These are phyloP conservation scores for Xiphophorus birchmanni DNA, from an alignment of 2,797 vertebrate genomes.

Conservation along the genomic window DNA sequence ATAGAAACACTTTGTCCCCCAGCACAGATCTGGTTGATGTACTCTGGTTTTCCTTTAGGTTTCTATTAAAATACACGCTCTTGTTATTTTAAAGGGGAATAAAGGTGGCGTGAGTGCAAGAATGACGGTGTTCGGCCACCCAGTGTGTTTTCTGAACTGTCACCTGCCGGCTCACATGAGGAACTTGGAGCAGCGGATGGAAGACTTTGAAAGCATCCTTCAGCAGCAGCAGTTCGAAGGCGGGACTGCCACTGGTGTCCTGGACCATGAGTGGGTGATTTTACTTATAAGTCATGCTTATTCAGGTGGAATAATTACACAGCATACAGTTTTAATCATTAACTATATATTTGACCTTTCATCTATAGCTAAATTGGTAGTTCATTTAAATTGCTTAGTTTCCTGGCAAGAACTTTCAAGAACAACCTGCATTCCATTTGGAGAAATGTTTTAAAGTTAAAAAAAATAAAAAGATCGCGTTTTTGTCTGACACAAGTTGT, in stretches of 20 bases:
- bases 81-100: slow-evolving; percentile 85
- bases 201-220: slow-evolving; percentile 97
- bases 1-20: slow-evolving; percentile 29
- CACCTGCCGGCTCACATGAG: slow-evolving; percentile 97
- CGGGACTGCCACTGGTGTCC: slow-evolving; percentile 86
- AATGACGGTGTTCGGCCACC: slow-evolving; percentile 91
- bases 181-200: slow-evolving; percentile 95
- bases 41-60: not conserved
- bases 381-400: not conserved
- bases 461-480: not conserved
- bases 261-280: slow-evolving; percentile 93
- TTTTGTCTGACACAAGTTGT: not conserved
- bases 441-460: not conserved
- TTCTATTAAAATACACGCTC: not conserved
- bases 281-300: not conserved
- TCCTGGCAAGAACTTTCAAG: not conserved
- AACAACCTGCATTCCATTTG: not conserved
- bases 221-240: slow-evolving; percentile 98
- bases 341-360: not conserved
- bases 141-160: slow-evolving; percentile 97
- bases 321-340: no score
- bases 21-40: slow-evolving; percentile 19
- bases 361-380: not conserved
- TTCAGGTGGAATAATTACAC: not conserved
- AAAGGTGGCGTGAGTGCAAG: slow-evolving; percentile 95